Evolutionary conservation across 2,888 invertebrate genomes (phyloP).

Genomic region (Ophion ellenae): DNA sequence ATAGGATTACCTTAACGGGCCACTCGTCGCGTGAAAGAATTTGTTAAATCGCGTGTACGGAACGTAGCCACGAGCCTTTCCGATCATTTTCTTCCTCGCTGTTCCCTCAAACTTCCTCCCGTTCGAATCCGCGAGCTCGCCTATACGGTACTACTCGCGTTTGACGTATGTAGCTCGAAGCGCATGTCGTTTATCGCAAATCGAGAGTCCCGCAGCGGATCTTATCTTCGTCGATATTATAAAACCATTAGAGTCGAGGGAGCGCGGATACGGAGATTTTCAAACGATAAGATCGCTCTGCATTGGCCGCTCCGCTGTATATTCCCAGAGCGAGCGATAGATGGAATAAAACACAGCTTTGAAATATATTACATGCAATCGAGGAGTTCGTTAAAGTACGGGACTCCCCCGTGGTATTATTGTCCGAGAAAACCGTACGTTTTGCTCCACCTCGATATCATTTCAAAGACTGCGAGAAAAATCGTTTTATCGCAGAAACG

Average conservation of each 20-base stretch:
- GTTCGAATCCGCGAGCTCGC: not conserved
- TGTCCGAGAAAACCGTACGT: constrained; percentile 49
- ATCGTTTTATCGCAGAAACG: constrained; percentile 47
- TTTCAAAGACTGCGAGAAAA: constrained; percentile 35
- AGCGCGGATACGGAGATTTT: constrained; percentile 67
- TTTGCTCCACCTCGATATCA: constrained; percentile 32
- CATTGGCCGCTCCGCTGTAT: constrained; percentile 43
- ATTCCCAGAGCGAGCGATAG: constrained; percentile 24
- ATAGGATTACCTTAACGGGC: not conserved
- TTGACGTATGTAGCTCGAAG: constrained; percentile 25
- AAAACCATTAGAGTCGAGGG: constrained; percentile 71
- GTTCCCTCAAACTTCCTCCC: constrained; percentile 20
- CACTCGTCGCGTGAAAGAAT: not conserved
- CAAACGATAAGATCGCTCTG: constrained; percentile 66
- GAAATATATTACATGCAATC: constrained; percentile 34
- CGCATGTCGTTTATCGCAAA: constrained; percentile 63
- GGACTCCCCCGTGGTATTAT: constrained; percentile 30
- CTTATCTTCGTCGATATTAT: constrained; percentile 72
- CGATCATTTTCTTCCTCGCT: not conserved
- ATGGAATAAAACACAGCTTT: constrained; percentile 53
- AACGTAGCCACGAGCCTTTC: not conserved
- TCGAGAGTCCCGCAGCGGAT: constrained; percentile 64
- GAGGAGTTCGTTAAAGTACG: constrained; percentile 21
- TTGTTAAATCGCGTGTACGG: not conserved
- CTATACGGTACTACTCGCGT: not conserved